Conservation (phyloP, 2,113 vertebrate genomes). For the Cryptomyrus ogoouensis region DNA sequence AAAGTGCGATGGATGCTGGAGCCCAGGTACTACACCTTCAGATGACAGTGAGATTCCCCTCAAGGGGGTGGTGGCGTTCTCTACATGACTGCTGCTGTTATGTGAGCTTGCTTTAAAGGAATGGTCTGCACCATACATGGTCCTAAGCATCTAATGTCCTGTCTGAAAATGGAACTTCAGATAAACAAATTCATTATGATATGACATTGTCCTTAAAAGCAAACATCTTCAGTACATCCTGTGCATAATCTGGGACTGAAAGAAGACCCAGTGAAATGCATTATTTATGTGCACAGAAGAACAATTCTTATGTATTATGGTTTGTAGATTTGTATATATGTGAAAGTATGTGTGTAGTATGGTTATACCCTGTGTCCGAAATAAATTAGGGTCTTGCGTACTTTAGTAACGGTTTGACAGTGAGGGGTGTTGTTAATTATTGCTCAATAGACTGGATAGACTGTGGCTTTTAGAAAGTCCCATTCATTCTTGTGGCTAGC, state of each 20-base stretch:
- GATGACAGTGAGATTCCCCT: neutral
- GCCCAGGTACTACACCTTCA: neutral
- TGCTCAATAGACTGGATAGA: neutral
- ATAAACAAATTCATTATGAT: neutral
- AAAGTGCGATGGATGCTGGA: neutral
- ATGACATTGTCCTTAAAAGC: neutral
- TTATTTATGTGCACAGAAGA: neutral
- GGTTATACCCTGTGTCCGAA: neutral
- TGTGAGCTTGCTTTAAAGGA: neutral
- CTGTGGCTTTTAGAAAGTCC: neutral
- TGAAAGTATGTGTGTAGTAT: neutral
- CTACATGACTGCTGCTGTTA: neutral
- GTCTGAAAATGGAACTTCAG: neutral
- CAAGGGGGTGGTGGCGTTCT: neutral
- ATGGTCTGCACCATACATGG: neutral
- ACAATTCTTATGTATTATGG: neutral
- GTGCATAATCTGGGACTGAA: neutral
- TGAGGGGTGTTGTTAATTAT: neutral
- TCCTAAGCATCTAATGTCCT: neutral
- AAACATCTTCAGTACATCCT: neutral
- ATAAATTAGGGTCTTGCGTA: neutral
- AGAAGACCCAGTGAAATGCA: neutral
- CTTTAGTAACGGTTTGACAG: neutral
- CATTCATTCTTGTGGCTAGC: neutral
- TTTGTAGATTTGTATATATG: neutral